Percentiles rank a stretch among this genome's conserved stretches.
Conservation (phyloP, 2,797 vertebrate genomes). For the Vespertilio murinus region DNA sequence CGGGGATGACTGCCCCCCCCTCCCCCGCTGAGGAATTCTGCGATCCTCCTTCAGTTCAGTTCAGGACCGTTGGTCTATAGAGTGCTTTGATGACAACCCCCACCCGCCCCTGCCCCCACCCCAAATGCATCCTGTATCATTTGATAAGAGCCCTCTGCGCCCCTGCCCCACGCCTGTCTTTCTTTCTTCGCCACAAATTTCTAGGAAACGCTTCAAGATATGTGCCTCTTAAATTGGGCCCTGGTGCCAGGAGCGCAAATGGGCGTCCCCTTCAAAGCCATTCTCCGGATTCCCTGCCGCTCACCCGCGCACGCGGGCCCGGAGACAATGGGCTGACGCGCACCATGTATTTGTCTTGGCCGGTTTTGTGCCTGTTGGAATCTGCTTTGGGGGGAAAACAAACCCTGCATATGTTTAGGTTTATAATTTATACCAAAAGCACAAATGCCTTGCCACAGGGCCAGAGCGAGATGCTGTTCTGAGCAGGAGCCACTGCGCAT, state of each 20-base stretch:
- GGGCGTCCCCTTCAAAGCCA: conserved; percentile 79
- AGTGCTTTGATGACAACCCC: conserved; percentile 71
- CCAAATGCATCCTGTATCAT: conserved; percentile 69
- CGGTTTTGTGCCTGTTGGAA: conserved; percentile 76
- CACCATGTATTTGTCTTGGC: conserved; percentile 82
- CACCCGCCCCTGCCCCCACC: conserved; percentile 7
- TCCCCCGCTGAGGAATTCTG: conserved; percentile 56
- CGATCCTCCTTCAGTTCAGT: neutral
- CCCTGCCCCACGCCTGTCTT: conserved; percentile 53
- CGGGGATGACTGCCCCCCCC: conserved; percentile 63
- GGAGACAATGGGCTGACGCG: conserved; percentile 78
- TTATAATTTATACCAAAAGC: conserved; percentile 78
- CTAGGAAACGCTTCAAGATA: conserved; percentile 81
- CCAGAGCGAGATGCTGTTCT: conserved; percentile 49
- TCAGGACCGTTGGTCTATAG: neutral
- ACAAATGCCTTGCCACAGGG: conserved; percentile 73
- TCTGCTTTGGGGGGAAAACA: conserved; percentile 75
- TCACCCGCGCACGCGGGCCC: conserved; percentile 75
- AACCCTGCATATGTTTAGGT: conserved; percentile 80
- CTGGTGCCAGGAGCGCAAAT: conserved; percentile 78
- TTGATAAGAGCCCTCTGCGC: conserved; percentile 68
- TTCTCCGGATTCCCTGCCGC: conserved; percentile 42
- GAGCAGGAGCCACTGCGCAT: neutral
- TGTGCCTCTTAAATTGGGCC: conserved; percentile 79
- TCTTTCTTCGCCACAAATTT: conserved; percentile 75